Evolutionary conservation across 1,140 invertebrate species (phyloP).

Genomic region (Drosophila sp.): DNA sequence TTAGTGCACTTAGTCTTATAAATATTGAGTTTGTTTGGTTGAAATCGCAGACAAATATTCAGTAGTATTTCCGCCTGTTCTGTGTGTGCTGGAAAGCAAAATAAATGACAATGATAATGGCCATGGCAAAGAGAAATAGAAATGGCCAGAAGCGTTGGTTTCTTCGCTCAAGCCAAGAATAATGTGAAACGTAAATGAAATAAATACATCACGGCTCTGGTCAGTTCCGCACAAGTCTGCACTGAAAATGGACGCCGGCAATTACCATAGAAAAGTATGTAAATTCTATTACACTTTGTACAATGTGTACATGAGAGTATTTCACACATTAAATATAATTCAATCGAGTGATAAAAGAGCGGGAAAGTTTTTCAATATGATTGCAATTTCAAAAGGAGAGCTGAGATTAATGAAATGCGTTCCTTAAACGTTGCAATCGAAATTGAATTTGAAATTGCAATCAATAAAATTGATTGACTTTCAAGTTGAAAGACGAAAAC

Average conservation of each 20-base stretch:
- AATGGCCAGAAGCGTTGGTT: conserved; percentile 41
- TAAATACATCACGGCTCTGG: conserved; percentile 55
- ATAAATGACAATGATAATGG: conserved; percentile 60
- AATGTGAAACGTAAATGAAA: conserved; percentile 64
- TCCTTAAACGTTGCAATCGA: conserved; percentile 40
- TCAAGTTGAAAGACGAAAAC: conserved; percentile 10
- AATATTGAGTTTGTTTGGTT: conserved; percentile 8
- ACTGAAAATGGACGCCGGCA: conserved; percentile 72
- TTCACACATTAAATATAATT: conserved; percentile 32
- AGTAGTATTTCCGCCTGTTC: neutral
- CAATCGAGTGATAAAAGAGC: conserved; percentile 37
- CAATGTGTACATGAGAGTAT: neutral
- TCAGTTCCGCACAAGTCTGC: conserved; percentile 69
- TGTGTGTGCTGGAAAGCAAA: conserved; percentile 1
- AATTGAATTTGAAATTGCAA: conserved; percentile 55
- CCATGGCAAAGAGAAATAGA: conserved; percentile 55
- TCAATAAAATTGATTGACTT: conserved; percentile 74
- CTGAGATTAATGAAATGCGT: conserved; percentile 27
- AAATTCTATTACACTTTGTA: conserved; percentile 6
- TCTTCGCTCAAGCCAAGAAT: conserved; percentile 29
- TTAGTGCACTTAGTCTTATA: conserved; percentile 7
- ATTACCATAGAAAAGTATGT: conserved; percentile 70
- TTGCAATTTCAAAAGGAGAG: conserved; percentile 21
- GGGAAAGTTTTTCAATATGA: conserved; percentile 19
- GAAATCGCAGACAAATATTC: conserved; percentile 4